phyloP scores from a whole-genome alignment of 23 tunicate species.

The Clavelina lepadiformis region DNA sequence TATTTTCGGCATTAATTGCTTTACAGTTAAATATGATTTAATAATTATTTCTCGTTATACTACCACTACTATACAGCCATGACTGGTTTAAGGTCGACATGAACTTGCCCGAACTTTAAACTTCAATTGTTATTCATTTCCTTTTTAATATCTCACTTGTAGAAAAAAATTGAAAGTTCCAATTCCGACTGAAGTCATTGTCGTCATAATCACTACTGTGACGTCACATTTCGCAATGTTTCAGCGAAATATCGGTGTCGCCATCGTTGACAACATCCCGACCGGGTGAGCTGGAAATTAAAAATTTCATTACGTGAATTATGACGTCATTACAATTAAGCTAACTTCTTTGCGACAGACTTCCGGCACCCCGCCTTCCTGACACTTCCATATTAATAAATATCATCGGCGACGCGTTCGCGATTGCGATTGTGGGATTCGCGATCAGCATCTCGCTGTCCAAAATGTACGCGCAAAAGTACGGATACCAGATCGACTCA shows the following conservation, averaged over 20 bases:
- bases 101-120: conserved; percentile 49
- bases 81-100: conserved; percentile 20
- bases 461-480: conserved; percentile 81
- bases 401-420: conserved; percentile 78
- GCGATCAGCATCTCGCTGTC: conserved; percentile 88
- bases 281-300: conserved; percentile 59
- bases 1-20: no score
- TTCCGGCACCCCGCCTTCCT: conserved; percentile 76
- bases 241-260: conserved; percentile 44
- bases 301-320: background rate
- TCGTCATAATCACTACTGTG: conserved; percentile 71
- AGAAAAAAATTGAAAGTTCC: conserved; percentile 75
- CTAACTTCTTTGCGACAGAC: conserved; percentile 59
- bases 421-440: conserved; percentile 78
- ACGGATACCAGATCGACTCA: conserved; percentile 66
- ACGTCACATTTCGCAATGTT: conserved; percentile 86
- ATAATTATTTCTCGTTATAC: no score
- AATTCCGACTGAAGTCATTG: conserved; percentile 84
- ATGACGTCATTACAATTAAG: background rate
- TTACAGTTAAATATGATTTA: no score
- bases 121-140: conserved; percentile 47
- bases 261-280: conserved; percentile 67
- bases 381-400: conserved; percentile 44
- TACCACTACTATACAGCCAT: conserved; percentile 49
- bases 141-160: conserved; percentile 61